Evolutionary conservation across 2,113 vertebrate species (phyloP), one percentile per base, ranked within the genome.

Genomic region (Lipotes vexillifer): DNA sequence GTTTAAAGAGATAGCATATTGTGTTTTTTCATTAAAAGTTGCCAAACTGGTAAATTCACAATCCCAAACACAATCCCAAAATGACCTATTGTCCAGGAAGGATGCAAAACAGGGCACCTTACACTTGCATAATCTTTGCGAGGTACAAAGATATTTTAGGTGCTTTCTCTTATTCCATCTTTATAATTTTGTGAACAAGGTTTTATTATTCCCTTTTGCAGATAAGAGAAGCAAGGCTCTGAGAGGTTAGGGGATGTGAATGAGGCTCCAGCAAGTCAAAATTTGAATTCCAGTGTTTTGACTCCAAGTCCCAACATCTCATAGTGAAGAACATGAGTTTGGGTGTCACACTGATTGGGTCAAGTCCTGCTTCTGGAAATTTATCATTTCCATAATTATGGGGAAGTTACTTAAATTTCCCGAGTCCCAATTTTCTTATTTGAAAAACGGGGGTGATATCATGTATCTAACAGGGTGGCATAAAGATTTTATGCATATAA

Each of bases 1-100:
- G 85, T 90, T 96, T 97, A 94, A 97, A 97, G 96, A 98, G 97
- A 97, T 87, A 97, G 57, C 36, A 4, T 92, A 97, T 97, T 71
- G 96, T 96, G 93, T 69, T 66, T 71, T 90, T 66, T 75, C 68
- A 81, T 95, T 92, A 74, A 49, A 95, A 97, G 63, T 83, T 90
- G 94, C 95, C 97, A 97, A 95, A 96, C 87, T 89, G 95, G 63
- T 89, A 92, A 96, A 92, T 87, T 87, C 57, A 2, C 69, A 91
- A 93, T 74, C 83, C 84, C 31, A 31, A n/a, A 74, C 9, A 46
- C 36, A 33, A 90, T 75, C 65, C 90, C 46, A 75, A 81, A 89
- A 65, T 33, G 71, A 96, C 95, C 91, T 92, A 52, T 86, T 63
- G 57, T 82, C 29, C 12, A 11, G 36, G 44, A 41, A 69, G 90